Percentiles rank a stretch among this genome's conserved stretches.
phyloP scores from a whole-genome alignment of 1,140 invertebrate genomes.

The Drosophila neocordata region DNA sequence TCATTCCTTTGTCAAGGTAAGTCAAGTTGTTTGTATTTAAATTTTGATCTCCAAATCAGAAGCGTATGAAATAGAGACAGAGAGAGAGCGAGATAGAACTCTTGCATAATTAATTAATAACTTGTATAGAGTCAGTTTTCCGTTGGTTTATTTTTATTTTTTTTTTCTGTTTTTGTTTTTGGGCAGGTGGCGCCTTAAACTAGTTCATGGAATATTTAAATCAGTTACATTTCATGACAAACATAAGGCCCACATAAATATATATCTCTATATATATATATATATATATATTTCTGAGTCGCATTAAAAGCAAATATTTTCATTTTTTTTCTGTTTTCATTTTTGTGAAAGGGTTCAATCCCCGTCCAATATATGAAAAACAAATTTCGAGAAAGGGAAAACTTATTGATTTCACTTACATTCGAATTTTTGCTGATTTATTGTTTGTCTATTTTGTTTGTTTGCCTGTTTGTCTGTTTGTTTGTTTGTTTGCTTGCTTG shows the following conservation, averaged over 20 bases:
- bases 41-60: conserved; percentile 9
- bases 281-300: background rate
- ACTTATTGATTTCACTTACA: conserved; percentile 54
- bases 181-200: conserved; percentile 42
- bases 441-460: conserved; percentile 42
- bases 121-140: conserved; percentile 13
- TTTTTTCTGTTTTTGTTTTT: background rate
- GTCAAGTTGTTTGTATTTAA: conserved; percentile 26
- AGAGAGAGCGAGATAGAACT: conserved; percentile 31
- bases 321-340: background rate
- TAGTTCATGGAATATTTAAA: conserved; percentile 48
- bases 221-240: conserved; percentile 34
- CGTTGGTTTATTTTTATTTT: too few species aligned
- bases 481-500: conserved; percentile 45
- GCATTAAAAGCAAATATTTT: conserved; percentile 20
- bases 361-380: conserved; percentile 3
- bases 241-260: background rate
- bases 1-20: conserved; percentile 7
- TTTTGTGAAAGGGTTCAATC: background rate
- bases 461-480: conserved; percentile 41
- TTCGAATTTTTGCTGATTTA: conserved; percentile 50
- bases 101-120: conserved; percentile 58
- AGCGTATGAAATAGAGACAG: background rate
- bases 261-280: background rate
- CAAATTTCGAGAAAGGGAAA: conserved; percentile 2